These are phyloP conservation scores for Ectemnius cavifrons DNA, from an alignment of 2,888 invertebrate species.

Conservation along the genomic window DNA sequence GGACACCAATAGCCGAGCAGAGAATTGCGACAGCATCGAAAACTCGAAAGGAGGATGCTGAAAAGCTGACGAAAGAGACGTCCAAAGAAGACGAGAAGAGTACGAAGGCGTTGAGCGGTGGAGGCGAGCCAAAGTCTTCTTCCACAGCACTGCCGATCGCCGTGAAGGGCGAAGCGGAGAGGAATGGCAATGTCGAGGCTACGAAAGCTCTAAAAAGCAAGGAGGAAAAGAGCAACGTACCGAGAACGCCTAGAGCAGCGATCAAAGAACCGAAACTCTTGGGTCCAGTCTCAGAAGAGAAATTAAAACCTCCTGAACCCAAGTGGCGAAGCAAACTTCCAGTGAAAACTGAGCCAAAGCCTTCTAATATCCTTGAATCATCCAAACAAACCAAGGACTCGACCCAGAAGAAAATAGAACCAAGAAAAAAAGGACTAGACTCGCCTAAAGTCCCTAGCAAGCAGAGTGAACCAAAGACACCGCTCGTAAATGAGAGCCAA, in stretches of 20 bases:
- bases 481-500: not conserved
- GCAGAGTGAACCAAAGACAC: not conserved
- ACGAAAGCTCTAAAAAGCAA: not conserved
- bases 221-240: not conserved
- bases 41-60: not conserved
- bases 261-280: not conserved
- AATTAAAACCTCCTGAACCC: slow-evolving; percentile 3
- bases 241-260: not conserved
- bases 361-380: not conserved
- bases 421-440: not conserved
- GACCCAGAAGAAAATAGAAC: not conserved
- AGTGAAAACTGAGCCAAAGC: not conserved
- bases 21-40: not conserved
- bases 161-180: not conserved
- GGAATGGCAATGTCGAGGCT: slow-evolving; percentile 1
- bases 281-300: not conserved
- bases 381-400: not conserved
- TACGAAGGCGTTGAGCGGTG: not conserved
- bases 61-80: slow-evolving; percentile 9
- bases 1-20: not conserved
- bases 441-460: not conserved
- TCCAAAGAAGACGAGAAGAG: not conserved
- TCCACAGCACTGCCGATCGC: not conserved
- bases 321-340: slow-evolving; percentile 28
- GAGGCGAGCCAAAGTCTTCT: slow-evolving; percentile 2